Percentiles rank a stretch among this genome's conserved stretches.
phyloP scores from a whole-genome alignment of 2,888 invertebrate genomes.

The Coremacera marginata region DNA sequence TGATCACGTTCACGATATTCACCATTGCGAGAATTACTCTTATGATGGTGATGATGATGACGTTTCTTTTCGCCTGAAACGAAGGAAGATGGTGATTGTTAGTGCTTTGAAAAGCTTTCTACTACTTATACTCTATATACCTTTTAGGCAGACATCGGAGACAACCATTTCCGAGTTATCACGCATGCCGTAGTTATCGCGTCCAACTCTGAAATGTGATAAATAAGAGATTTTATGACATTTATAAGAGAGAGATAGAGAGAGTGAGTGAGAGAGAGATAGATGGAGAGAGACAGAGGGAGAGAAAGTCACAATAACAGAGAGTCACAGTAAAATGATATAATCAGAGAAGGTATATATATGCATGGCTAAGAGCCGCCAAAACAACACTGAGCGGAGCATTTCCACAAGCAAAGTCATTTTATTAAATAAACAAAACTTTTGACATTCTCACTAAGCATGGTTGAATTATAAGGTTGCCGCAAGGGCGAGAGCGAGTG shows the following conservation, averaged over 20 bases:
- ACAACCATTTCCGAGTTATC: conserved; percentile 85
- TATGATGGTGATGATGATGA: conserved; percentile 69
- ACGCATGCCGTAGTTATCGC: conserved; percentile 72
- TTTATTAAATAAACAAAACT: too few species aligned
- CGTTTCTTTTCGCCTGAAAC: conserved; percentile 67
- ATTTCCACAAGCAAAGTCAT: too few species aligned
- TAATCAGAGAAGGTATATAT: too few species aligned
- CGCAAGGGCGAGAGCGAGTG: too few species aligned
- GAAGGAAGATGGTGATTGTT: conserved; percentile 4
- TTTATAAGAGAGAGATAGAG: not conserved
- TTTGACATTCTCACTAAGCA: too few species aligned
- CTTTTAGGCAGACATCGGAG: conserved; percentile 73
- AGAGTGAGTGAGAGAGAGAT: not conserved
- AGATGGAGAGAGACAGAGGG: too few species aligned
- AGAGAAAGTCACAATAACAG: too few species aligned
- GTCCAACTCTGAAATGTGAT: conserved; percentile 57
- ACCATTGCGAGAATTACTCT: conserved; percentile 66
- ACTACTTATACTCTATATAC: conserved; percentile 46
- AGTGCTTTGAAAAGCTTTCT: not conserved
- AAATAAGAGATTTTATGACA: not conserved
- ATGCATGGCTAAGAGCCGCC: too few species aligned
- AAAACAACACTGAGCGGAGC: too few species aligned
- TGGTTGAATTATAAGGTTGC: too few species aligned
- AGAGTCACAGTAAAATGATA: not conserved
- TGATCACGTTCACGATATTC: conserved; percentile 67